Percentiles rank a stretch among this genome's conserved stretches.
Conservation (phyloP, 1,140 invertebrate species). For the Tetragnatha versicolor region DNA sequence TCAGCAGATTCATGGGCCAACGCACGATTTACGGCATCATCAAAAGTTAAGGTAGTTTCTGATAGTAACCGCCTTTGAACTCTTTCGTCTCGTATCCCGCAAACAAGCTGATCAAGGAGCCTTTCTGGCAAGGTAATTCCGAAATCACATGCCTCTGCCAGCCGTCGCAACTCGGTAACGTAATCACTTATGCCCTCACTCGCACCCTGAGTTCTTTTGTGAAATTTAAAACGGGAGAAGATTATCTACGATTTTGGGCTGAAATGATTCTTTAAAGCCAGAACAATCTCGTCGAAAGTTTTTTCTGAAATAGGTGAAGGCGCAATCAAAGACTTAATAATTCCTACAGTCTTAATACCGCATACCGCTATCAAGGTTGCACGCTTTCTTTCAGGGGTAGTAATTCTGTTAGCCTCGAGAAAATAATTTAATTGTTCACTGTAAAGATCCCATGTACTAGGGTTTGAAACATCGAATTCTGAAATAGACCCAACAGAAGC, state of each 20-base stretch:
- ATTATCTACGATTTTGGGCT: neutral
- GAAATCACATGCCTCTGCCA: slow-evolving; percentile 6
- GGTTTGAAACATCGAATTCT: neutral
- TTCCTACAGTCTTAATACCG: neutral
- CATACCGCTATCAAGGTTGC: neutral
- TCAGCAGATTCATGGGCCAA: neutral
- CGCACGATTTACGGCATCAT: neutral
- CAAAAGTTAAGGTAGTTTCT: neutral
- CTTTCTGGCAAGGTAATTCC: neutral
- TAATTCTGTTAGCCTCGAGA: neutral
- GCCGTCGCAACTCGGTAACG: neutral
- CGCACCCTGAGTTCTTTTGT: neutral
- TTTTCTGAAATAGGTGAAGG: neutral
- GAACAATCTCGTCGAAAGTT: neutral
- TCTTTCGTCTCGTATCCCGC: neutral
- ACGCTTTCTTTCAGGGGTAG: neutral
- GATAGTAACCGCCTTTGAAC: neutral
- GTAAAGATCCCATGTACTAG: slow-evolving; percentile 7
- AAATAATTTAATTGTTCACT: neutral
- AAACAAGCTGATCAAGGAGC: neutral
- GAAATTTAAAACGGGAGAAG: neutral
- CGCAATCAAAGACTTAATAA: neutral
- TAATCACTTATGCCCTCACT: neutral
- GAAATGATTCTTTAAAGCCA: neutral
- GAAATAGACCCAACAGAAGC: neutral